Conservation (phyloP, 1,140 invertebrate species). For the Plodia interpunctella region DNA sequence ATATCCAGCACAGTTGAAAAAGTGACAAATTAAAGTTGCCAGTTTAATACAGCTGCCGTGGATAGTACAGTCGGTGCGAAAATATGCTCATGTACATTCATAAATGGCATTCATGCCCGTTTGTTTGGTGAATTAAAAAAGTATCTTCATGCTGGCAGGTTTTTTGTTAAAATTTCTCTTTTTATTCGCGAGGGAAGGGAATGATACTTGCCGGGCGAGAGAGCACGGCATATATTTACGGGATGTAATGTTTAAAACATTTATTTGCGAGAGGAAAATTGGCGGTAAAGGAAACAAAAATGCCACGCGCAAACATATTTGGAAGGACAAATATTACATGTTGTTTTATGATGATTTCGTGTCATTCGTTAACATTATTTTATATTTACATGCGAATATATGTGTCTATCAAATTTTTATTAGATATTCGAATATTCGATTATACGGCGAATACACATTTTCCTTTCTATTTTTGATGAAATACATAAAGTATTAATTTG, state of each 20-base stretch:
- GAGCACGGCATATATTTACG: background rate
- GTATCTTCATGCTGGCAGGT: background rate
- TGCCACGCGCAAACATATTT: background rate
- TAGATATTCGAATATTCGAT: no score
- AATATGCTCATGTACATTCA: conserved; percentile 10
- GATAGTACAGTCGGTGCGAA: conserved; percentile 9
- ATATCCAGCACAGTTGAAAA: conserved; percentile 9
- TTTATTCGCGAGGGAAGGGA: background rate
- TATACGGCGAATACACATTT: no score
- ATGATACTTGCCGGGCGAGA: background rate
- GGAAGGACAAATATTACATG: background rate
- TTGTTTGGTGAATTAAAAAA: conserved; percentile 10
- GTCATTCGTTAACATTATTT: background rate
- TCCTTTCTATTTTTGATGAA: no score
- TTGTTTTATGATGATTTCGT: background rate
- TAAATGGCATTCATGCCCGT: conserved; percentile 14
- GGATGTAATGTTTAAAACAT: conserved; percentile 2
- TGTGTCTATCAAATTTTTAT: no score
- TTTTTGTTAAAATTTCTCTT: conserved; percentile 4
- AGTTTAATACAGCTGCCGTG: conserved; percentile 18
- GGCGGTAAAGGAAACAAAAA: background rate
- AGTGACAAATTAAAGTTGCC: conserved; percentile 21
- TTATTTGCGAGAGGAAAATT: background rate
- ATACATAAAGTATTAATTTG: no score
- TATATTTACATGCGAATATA: background rate